Base-by-base conservation (phyloP, 2,888 invertebrate genomes). In the Griposia aprilina region DNA sequence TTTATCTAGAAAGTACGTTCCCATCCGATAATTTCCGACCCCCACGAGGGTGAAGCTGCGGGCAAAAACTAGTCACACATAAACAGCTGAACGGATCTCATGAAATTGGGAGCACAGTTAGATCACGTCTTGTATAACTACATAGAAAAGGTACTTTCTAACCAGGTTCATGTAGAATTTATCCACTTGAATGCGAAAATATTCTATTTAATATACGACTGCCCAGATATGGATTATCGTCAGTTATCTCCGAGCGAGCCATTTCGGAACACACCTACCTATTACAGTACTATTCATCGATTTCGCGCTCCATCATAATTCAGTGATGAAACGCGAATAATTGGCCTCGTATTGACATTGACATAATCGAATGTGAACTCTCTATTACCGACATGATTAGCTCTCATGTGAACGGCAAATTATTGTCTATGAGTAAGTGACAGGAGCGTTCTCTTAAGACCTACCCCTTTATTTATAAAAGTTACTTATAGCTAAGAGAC, bases 301-400 rank as follows among this genome's bases (percentile, higher is more conserved):
- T 23, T 60, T 36, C 11, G 15, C 26, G 20, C 48, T 36, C 15
- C 20, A 20, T 48, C 36, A 63, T 73, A 73, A 50, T 67, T 57
- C 55, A n/a, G 50, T 30, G 50, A 41, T 41, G n/a, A 30, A 52
- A 55, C 67, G 11, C 41, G 15, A 63, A 50, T 80, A 80, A 80
- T 80, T 69, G 36, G 17, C 30, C 57, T 6, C 55, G n/a, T 67
- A 80, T 67, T 79, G 66, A 71, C 41, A 17, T 4, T 79, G 52
- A 67, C 55, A 30, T 50, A 62, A 62, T 80, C 36, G 48, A 80
- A 73, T 41, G 15, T 62, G n/a, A 30, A 67, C 20, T 20, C 26
- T 41, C 36, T 60, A 10, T 55, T 48, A 67, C 7, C 15, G 36
- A 36, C 50, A 15, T 17, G 8, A 72, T 41, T 55, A 65, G 41